Conservation (phyloP, 2,113 vertebrate species). For the Pontoporia blainvillei region DNA sequence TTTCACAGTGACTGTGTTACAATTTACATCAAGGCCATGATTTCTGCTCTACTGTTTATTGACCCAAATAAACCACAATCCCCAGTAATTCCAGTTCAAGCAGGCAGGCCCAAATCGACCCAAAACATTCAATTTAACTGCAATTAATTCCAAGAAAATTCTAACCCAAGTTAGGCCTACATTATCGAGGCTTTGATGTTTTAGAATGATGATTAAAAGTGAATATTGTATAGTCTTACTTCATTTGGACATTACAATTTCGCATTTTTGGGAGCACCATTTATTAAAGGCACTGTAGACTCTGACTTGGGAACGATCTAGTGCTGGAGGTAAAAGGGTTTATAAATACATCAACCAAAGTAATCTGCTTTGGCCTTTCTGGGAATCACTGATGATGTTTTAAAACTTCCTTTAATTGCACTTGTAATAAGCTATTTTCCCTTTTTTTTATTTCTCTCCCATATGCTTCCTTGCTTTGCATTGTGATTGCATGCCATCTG, state of each 20-base stretch:
- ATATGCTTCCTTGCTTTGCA: slow-evolving; percentile 95
- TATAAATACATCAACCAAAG: slow-evolving; percentile 53
- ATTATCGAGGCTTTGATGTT: not conserved
- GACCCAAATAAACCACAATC: slow-evolving; percentile 48
- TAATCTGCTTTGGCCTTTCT: slow-evolving; percentile 84
- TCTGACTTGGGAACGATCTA: slow-evolving; percentile 29
- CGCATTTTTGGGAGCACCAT: not conserved
- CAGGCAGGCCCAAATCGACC: slow-evolving; percentile 20
- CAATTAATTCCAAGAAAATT: slow-evolving; percentile 8
- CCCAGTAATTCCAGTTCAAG: slow-evolving; percentile 51
- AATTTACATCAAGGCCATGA: slow-evolving; percentile 50
- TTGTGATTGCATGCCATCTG: slow-evolving; percentile 98
- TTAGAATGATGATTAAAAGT: not conserved
- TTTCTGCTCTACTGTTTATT: slow-evolving; percentile 54
- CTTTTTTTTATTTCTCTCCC: slow-evolving; percentile 93
- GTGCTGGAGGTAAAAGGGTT: slow-evolving; percentile 50
- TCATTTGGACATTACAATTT: not conserved
- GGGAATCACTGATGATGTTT: slow-evolving; percentile 94
- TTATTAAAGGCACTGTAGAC: not conserved
- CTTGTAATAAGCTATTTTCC: slow-evolving; percentile 98
- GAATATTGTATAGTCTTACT: not conserved
- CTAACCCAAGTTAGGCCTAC: slow-evolving; percentile 16
- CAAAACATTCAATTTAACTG: slow-evolving; percentile 10
- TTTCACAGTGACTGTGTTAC: slow-evolving; percentile 49
- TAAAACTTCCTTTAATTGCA: slow-evolving; percentile 93